Conservation (phyloP, 2,797 vertebrate species). For the Taenioides sp. region DNA sequence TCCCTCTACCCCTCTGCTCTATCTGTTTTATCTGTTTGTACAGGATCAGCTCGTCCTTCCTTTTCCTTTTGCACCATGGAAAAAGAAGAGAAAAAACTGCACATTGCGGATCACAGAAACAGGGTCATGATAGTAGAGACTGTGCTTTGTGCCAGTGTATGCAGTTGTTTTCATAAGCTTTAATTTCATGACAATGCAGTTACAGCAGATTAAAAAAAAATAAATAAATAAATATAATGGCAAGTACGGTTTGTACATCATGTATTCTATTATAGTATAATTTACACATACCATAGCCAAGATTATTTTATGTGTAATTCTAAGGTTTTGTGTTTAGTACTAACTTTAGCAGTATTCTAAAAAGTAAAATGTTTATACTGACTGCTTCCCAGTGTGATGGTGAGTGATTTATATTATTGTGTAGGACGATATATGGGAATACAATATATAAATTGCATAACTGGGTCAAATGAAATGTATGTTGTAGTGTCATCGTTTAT, state of each 20-base stretch:
- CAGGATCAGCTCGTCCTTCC: slow-evolving; percentile 26
- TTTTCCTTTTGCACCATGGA: slow-evolving; percentile 20
- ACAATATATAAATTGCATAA: too few species aligned
- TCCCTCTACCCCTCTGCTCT: slow-evolving; percentile 1
- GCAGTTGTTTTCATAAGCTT: not conserved
- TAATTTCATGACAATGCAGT: not conserved
- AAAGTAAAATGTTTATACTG: too few species aligned
- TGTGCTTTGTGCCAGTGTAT: not conserved
- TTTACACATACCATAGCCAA: not conserved
- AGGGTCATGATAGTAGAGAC: not conserved
- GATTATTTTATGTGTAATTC: not conserved
- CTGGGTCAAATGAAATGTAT: too few species aligned
- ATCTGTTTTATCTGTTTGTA: slow-evolving; percentile 41
- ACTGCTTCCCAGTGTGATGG: too few species aligned
- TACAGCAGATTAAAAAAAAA: not conserved
- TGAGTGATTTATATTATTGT: too few species aligned
- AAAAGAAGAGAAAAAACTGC: slow-evolving; percentile 30
- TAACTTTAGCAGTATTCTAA: too few species aligned
- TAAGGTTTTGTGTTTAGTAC: not conserved
- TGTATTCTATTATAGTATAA: not conserved
- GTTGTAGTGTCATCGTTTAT: not conserved
- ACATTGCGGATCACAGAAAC: not conserved
- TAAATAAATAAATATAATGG: not conserved
- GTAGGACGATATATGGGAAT: too few species aligned
- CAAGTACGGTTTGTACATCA: not conserved